phyloP scores from a whole-genome alignment of 2,888 invertebrate genomes.

The Thymelicus acteon region DNA sequence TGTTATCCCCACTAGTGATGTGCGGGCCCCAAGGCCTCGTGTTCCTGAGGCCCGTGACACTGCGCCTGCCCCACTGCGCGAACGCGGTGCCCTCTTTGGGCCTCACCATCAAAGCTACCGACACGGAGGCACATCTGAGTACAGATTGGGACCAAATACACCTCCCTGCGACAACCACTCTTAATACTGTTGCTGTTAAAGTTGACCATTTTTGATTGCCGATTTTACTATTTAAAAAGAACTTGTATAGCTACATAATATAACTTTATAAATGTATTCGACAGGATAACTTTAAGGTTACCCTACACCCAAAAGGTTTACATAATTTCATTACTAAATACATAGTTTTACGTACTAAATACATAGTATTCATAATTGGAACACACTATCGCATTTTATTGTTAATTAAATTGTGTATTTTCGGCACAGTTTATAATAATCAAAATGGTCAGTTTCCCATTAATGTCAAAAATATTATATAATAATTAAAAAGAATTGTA shows the following conservation, averaged over 20 bases:
- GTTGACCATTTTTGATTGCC: constrained; percentile 92
- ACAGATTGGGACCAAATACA: constrained; percentile 94
- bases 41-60: constrained; percentile 94
- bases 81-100: constrained; percentile 91
- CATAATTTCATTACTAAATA: no score
- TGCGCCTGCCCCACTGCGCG: constrained; percentile 95
- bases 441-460: constrained; percentile 1
- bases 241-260: no score
- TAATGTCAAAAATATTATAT: not conserved
- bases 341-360: no score
- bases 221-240: not conserved
- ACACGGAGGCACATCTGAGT: constrained; percentile 92
- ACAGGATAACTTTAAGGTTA: no score
- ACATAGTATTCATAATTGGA: no score
- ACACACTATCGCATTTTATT: no score
- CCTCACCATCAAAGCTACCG: constrained; percentile 91
- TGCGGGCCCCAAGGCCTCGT: constrained; percentile 97
- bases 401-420: not conserved
- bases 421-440: not conserved
- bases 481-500: not conserved
- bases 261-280: no score
- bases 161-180: constrained; percentile 92
- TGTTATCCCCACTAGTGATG: constrained; percentile 97
- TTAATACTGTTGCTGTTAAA: constrained; percentile 95
- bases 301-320: no score